phyloP scores from a whole-genome alignment of 2,113 vertebrate species.

The Callopanchax toddi region DNA sequence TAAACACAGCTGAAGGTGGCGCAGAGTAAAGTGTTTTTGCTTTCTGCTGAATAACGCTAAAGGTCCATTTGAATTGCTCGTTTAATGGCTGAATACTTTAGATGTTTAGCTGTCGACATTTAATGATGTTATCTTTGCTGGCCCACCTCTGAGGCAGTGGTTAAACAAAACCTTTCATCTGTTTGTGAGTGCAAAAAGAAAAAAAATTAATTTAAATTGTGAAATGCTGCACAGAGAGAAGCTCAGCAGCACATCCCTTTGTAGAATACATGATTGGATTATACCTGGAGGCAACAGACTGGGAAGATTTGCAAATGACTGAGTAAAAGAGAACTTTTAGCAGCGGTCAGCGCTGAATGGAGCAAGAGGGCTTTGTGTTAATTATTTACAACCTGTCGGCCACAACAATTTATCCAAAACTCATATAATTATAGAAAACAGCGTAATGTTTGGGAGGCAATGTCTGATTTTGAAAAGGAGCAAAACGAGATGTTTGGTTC shows the following conservation, averaged over 20 bases:
- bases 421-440: too few species aligned
- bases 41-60: background rate
- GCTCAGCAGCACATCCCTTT: background rate
- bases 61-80: constrained; percentile 25
- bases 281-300: constrained; percentile 4
- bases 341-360: background rate
- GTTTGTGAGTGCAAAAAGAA: constrained; percentile 1
- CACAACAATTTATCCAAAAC: background rate
- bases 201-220: background rate
- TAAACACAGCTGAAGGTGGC: constrained; percentile 1
- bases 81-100: constrained; percentile 22
- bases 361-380: background rate
- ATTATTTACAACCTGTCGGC: background rate
- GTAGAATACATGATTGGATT: background rate
- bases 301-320: constrained; percentile 13
- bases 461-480: too few species aligned
- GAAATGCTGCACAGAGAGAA: background rate
- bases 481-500: too few species aligned
- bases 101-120: constrained; percentile 14
- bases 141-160: constrained; percentile 1
- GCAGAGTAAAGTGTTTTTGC: background rate
- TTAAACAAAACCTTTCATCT: constrained; percentile 1
- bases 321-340: too few species aligned
- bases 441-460: background rate
- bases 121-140: constrained; percentile 6